Conservation (phyloP, 2,888 invertebrate genomes). For the Periphyllus acericola region DNA sequence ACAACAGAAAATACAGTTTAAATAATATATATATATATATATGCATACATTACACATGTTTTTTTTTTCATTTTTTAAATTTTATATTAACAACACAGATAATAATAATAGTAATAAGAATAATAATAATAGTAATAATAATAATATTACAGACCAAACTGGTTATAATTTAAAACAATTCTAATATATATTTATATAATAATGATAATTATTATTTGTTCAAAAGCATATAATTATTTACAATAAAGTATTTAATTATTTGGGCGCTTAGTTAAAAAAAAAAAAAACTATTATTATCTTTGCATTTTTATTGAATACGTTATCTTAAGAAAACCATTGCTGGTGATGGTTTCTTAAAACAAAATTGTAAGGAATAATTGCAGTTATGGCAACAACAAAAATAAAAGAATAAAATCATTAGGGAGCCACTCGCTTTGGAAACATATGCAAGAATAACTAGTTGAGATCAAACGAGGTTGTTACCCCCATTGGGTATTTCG, state of each 20-base stretch:
- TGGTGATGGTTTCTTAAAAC: background rate
- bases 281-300: slow-evolving; percentile 2
- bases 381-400: slow-evolving; percentile 42
- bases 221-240: slow-evolving; percentile 48
- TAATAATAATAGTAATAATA: slow-evolving; percentile 45
- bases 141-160: slow-evolving; percentile 52
- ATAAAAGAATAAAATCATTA: slow-evolving; percentile 21
- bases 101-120: slow-evolving; percentile 55
- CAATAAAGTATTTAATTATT: slow-evolving; percentile 45
- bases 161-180: slow-evolving; percentile 53
- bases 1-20: slow-evolving; percentile 45
- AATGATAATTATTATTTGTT: slow-evolving; percentile 47
- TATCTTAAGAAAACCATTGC: slow-evolving; percentile 17
- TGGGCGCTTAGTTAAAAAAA: slow-evolving; percentile 37
- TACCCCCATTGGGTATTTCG: slow-evolving; percentile 30
- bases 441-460: slow-evolving; percentile 59
- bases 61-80: slow-evolving; percentile 21
- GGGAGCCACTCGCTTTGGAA: slow-evolving; percentile 61
- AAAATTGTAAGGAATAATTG: slow-evolving; percentile 6
- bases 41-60: slow-evolving; percentile 27
- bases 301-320: slow-evolving; percentile 4
- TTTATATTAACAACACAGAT: slow-evolving; percentile 49
- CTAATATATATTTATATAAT: slow-evolving; percentile 46
- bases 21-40: slow-evolving; percentile 27
- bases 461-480: slow-evolving; percentile 61